phyloP scores from a whole-genome alignment of 2,888 invertebrate genomes.

The Penaeus monodon region DNA sequence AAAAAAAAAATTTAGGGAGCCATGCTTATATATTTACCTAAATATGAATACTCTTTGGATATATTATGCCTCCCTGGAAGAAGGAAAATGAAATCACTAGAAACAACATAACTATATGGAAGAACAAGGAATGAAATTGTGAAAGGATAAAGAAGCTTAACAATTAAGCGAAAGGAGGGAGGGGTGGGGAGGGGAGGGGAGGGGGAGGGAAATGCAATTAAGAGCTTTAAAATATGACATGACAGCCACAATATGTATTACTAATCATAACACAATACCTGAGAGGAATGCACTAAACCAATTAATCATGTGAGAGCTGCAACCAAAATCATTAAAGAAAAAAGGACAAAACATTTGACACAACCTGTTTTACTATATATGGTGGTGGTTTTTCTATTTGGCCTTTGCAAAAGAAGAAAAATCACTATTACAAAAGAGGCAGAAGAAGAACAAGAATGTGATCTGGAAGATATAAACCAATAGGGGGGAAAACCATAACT shows the following conservation, averaged over 20 bases:
- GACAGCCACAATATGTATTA: constrained; percentile 20
- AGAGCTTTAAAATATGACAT: background rate
- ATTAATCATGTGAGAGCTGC: constrained; percentile 34
- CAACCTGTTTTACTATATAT: constrained; percentile 31
- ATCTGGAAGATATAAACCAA: background rate
- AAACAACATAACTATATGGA: too few relatives aligned
- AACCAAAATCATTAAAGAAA: constrained; percentile 44
- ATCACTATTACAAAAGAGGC: background rate
- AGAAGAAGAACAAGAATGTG: constrained; percentile 10
- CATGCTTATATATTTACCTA: too few relatives aligned
- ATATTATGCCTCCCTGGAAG: too few relatives aligned
- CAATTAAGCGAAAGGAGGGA: too few relatives aligned
- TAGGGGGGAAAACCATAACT: too few relatives aligned
- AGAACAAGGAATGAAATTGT: too few relatives aligned
- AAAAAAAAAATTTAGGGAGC: too few relatives aligned
- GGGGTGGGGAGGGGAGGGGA: too few relatives aligned
- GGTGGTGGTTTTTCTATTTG: constrained; percentile 12
- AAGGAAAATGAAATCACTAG: too few relatives aligned
- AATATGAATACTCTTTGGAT: too few relatives aligned
- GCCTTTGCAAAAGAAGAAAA: background rate
- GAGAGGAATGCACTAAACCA: constrained; percentile 43
- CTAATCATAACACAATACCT: constrained; percentile 54
- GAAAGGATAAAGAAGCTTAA: too few relatives aligned
- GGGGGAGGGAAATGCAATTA: too few relatives aligned
- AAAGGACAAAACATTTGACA: constrained; percentile 26